These are phyloP conservation scores for Mirza zaza DNA, from an alignment of 2,113 vertebrate species.

Conservation along the genomic window DNA sequence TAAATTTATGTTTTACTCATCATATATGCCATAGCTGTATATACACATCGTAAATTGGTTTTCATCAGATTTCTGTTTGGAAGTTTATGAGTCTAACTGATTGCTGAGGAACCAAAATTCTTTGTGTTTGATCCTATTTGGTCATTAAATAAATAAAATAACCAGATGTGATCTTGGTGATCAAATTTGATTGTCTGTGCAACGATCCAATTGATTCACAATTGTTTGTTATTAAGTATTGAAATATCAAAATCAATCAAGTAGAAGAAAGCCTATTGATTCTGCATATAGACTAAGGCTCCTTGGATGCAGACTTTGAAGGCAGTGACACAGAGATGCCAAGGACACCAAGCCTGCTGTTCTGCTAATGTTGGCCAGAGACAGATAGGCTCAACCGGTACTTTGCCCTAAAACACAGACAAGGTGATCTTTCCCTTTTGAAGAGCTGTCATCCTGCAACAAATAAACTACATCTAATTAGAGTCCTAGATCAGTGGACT, in stretches of 20 bases:
- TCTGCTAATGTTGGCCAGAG: background rate
- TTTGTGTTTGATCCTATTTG: conserved; percentile 54
- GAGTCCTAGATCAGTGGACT: background rate
- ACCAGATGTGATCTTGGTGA: conserved; percentile 59
- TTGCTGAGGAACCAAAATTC: conserved; percentile 35
- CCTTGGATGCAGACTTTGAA: background rate
- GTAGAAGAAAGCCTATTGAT: conserved; percentile 29
- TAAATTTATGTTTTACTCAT: conserved; percentile 50
- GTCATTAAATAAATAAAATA: conserved; percentile 62
- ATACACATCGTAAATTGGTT: background rate
- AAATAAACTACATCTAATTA: background rate
- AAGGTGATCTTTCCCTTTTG: background rate
- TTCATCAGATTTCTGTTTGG: conserved; percentile 66
- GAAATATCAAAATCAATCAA: conserved; percentile 59
- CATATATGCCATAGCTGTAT: background rate
- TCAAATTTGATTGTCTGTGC: conserved; percentile 41
- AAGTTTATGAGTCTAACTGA: conserved; percentile 56
- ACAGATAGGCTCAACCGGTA: background rate
- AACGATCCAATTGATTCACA: conserved; percentile 61
- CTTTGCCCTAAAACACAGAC: background rate
- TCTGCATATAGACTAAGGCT: background rate
- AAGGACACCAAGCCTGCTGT: background rate
- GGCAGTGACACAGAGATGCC: background rate
- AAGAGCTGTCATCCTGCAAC: background rate
- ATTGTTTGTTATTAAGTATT: conserved; percentile 58